Conservation (phyloP, 2,888 invertebrate species). For the Reticulitermes lucifugus region DNA sequence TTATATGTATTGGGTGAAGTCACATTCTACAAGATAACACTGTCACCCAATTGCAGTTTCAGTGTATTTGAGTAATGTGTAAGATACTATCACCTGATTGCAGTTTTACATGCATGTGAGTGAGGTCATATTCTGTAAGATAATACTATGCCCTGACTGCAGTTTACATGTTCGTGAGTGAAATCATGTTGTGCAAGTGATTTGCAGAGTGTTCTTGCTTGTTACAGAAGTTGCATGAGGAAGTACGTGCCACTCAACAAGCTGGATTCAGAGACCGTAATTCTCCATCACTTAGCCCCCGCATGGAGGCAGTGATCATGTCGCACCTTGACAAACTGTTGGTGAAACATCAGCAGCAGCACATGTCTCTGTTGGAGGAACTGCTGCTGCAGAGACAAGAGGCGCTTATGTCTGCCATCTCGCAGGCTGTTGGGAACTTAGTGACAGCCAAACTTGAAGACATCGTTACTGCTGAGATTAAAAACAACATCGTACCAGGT, state of each 20-base stretch:
- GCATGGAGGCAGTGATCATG: constrained; percentile 35
- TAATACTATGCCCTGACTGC: no score
- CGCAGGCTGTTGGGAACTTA: constrained; percentile 67
- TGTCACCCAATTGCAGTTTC: no score
- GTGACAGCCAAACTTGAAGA: constrained; percentile 69
- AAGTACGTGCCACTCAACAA: constrained; percentile 10
- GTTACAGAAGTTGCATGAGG: constrained; percentile 43
- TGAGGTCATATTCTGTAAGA: no score
- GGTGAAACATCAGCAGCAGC: constrained; percentile 61
- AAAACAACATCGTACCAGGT: constrained; percentile 63
- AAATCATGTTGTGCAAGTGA: not conserved
- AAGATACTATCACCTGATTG: no score
- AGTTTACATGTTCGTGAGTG: no score
- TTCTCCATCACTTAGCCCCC: constrained; percentile 13
- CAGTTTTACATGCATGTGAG: no score
- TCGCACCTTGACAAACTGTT: constrained; percentile 61
- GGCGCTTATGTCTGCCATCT: constrained; percentile 66
- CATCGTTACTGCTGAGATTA: constrained; percentile 68
- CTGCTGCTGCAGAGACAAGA: constrained; percentile 62
- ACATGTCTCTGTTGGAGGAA: constrained; percentile 51
- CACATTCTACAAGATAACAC: no score
- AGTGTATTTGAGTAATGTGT: no score
- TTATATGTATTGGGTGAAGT: no score
- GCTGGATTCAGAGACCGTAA: not conserved
- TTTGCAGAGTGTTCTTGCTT: not conserved